phyloP scores from a whole-genome alignment of 2,888 invertebrate species.

The Cybosia mesomella region DNA sequence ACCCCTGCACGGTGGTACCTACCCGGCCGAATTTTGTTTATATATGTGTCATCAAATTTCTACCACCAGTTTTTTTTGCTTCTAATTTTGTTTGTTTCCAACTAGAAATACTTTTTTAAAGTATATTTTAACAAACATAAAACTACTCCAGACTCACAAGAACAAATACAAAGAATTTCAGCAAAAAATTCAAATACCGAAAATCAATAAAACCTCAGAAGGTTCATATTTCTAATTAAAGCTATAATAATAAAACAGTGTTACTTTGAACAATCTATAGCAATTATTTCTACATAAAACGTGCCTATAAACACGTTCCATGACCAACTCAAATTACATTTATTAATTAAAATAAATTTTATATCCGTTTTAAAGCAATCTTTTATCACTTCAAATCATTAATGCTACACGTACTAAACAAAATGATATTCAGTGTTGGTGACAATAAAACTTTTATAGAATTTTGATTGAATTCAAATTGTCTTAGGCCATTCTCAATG shows the following conservation, averaged over 20 bases:
- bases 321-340: constrained; percentile 34
- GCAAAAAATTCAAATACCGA: not conserved
- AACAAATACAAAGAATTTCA: not conserved
- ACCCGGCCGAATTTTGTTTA: too few species aligned
- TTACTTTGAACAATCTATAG: not conserved
- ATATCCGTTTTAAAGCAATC: constrained; percentile 27
- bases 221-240: not conserved
- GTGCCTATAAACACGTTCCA: constrained; percentile 30
- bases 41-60: too few species aligned
- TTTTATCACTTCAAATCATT: constrained; percentile 24
- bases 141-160: not conserved
- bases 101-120: not conserved
- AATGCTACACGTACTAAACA: constrained; percentile 17
- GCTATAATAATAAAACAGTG: constrained; percentile 2
- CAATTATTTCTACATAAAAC: constrained; percentile 29
- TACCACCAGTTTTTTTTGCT: too few species aligned
- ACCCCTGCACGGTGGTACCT: too few species aligned
- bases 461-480: not conserved
- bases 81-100: too few species aligned
- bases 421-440: constrained; percentile 18
- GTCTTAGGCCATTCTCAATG: not conserved
- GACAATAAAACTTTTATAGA: constrained; percentile 14
- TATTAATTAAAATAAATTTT: constrained; percentile 33
- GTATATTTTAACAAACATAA: not conserved
- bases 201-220: not conserved